Evolutionary conservation across 1,140 invertebrate genomes (phyloP).

Genomic region (Aphelenchoides fujianensis): DNA sequence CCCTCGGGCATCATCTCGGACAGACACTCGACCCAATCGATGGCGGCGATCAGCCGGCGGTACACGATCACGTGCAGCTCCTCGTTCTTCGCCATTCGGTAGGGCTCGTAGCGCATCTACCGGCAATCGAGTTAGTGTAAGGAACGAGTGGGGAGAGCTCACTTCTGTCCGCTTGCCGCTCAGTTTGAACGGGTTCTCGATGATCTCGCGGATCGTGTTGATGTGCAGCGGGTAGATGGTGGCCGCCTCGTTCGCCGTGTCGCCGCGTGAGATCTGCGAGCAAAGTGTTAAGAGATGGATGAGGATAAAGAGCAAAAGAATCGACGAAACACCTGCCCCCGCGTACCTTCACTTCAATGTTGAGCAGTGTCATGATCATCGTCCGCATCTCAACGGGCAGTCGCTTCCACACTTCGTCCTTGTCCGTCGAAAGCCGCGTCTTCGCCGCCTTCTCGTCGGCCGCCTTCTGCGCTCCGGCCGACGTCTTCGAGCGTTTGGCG

Average conservation of each 20-base stretch:
- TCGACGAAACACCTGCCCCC: too few relatives aligned
- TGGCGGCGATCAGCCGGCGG: slow-evolving; percentile 59
- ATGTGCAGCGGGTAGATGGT: slow-evolving; percentile 56
- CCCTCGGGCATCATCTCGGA: slow-evolving; percentile 52
- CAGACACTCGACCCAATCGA: slow-evolving; percentile 59
- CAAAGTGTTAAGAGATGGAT: too few relatives aligned
- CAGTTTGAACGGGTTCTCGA: slow-evolving; percentile 52
- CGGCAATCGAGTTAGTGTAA: too few relatives aligned
- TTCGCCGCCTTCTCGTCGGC: slow-evolving; percentile 1
- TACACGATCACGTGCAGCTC: slow-evolving; percentile 58
- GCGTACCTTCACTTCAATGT: slow-evolving; percentile 58
- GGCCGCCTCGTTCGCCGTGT: slow-evolving; percentile 53
- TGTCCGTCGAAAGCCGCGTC: slow-evolving; percentile 22
- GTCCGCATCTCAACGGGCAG: slow-evolving; percentile 60
- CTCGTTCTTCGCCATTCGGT: slow-evolving; percentile 59
- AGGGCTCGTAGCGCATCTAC: slow-evolving; percentile 61
- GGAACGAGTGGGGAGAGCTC: too few relatives aligned
- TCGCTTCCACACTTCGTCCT: slow-evolving; percentile 41
- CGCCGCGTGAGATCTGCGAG: slow-evolving; percentile 54
- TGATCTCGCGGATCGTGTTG: slow-evolving; percentile 53
- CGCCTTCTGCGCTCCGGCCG: slow-evolving; percentile 11
- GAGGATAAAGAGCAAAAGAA: slow-evolving; percentile 13
- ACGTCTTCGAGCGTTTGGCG: slow-evolving; percentile 25
- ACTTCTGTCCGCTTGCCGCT: slow-evolving; percentile 56
- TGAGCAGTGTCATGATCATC: slow-evolving; percentile 57